phyloP scores from a whole-genome alignment of 2,888 invertebrate genomes.

The Dichetophora obliterata region DNA sequence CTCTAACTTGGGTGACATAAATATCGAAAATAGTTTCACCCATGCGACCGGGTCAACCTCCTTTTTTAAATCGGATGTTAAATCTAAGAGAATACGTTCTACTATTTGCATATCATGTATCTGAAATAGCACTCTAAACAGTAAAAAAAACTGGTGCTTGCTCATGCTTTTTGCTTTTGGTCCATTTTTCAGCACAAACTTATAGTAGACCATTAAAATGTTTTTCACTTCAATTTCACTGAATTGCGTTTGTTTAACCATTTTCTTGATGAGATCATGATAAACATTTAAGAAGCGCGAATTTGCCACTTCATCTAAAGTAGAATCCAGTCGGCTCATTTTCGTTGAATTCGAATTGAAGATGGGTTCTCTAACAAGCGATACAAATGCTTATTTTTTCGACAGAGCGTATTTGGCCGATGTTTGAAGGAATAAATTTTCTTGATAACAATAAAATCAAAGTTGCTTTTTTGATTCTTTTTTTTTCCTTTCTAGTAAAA shows the following conservation, averaged over 20 bases:
- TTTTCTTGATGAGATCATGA: slow-evolving; percentile 72
- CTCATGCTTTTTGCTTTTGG: slow-evolving; percentile 68
- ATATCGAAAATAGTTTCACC: slow-evolving; percentile 77
- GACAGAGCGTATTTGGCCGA: too few species aligned
- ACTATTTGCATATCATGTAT: slow-evolving; percentile 80
- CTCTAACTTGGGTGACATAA: slow-evolving; percentile 77
- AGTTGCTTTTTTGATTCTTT: too few species aligned
- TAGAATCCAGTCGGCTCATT: slow-evolving; percentile 71
- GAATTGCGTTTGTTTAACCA: slow-evolving; percentile 74
- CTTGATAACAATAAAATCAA: too few species aligned
- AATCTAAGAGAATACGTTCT: slow-evolving; percentile 75
- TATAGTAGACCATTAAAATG: slow-evolving; percentile 71
- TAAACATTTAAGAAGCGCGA: slow-evolving; percentile 76
- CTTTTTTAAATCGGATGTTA: slow-evolving; percentile 72
- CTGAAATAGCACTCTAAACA: slow-evolving; percentile 76
- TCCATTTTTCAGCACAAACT: slow-evolving; percentile 70
- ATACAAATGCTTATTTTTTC: too few species aligned
- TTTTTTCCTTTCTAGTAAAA: too few species aligned
- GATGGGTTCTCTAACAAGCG: too few species aligned
- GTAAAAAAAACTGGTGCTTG: slow-evolving; percentile 73
- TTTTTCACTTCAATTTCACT: slow-evolving; percentile 74
- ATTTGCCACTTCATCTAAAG: slow-evolving; percentile 77
- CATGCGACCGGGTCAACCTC: slow-evolving; percentile 73
- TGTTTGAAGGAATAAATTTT: too few species aligned
- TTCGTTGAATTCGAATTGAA: neutral